Evolutionary conservation across 2,797 vertebrate genomes (phyloP), one percentile per base, ranked within the genome.

Genomic region (Rhabdophis nuchalis): DNA sequence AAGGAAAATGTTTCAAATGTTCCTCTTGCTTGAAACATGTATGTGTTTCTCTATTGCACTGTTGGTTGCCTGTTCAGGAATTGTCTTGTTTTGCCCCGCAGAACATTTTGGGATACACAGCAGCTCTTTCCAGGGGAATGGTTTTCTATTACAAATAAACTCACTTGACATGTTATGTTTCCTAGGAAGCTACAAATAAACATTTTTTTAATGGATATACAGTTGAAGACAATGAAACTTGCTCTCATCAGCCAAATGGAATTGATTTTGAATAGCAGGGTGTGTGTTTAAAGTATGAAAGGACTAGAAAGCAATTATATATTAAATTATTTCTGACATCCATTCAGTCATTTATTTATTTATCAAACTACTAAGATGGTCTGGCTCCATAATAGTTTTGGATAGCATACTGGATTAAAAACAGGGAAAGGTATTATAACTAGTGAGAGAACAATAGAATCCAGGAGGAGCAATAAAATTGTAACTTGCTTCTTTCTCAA

Each of bases 151-250:
- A 88, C 57, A 92, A 88, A 87, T 88, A 87, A 90, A 87, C 85
- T 90, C 32, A 90, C 29, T 64, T 90, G 85, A 88, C 9, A 36
- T 88, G 57, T 68, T 85, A 57, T 29, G 29, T 60, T 36, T 52
- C 90, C 32, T 64, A 68, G 85, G 68, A 92, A 90, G 57, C 91
- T 88, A 68, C 85, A 9, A n/a, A 90, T 93, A 93, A 90, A 93
- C 53, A 92, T 93, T 88, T 91, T 93, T 93, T 82, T 50, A 27
- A 90, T 23, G 20, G 64, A 41, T 68, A 41, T 88, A 20, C 61
- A 93, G 56, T 56, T 77, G 36, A 92, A 52, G 82, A 61, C 18
- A 64, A 85, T 88, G 91, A 72, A 85, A 89, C 27, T n/a, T 87
- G 87, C 56, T 56, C 29, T 57, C 32, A 64, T 64, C 52, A 88